Conservation (phyloP, 2,888 invertebrate species). For the Cerceris rybyensis region DNA sequence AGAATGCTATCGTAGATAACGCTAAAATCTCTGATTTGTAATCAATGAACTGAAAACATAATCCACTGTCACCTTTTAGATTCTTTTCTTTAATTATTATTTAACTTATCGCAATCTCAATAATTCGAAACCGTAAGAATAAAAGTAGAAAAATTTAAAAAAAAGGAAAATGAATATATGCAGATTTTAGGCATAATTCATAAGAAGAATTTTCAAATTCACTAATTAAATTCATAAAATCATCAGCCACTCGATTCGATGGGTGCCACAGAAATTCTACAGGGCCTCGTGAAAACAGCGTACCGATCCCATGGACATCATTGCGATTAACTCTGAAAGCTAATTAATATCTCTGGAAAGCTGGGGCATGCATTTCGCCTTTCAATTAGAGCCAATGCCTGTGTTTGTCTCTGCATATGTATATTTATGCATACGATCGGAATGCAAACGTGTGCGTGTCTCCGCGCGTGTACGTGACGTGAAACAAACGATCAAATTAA, state of each 20-base stretch:
- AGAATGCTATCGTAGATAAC: no score
- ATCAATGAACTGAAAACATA: no score
- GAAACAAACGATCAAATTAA: slow-evolving; percentile 74
- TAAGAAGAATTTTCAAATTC: slow-evolving; percentile 23
- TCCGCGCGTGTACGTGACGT: slow-evolving; percentile 55
- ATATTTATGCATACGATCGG: slow-evolving; percentile 28
- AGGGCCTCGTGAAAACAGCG: slow-evolving; percentile 40
- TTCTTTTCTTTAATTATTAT: no score
- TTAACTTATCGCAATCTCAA: no score
- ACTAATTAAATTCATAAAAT: slow-evolving; percentile 34
- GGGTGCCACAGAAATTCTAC: slow-evolving; percentile 20
- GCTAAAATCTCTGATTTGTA: no score
- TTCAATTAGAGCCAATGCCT: slow-evolving; percentile 61
- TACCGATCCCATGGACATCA: slow-evolving; percentile 38
- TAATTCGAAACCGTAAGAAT: no score
- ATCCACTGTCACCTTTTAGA: no score
- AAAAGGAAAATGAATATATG: no score
- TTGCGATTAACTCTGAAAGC: slow-evolving; percentile 64
- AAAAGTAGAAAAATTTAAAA: no score
- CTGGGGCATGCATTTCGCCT: slow-evolving; percentile 55
- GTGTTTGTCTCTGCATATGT: slow-evolving; percentile 14
- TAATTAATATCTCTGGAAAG: slow-evolving; percentile 68
- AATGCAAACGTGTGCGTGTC: slow-evolving; percentile 21
- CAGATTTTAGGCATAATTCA: not conserved
- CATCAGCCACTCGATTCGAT: slow-evolving; percentile 25